phyloP scores from a whole-genome alignment of 2,797 vertebrate species.

The Clarias fuscus region DNA sequence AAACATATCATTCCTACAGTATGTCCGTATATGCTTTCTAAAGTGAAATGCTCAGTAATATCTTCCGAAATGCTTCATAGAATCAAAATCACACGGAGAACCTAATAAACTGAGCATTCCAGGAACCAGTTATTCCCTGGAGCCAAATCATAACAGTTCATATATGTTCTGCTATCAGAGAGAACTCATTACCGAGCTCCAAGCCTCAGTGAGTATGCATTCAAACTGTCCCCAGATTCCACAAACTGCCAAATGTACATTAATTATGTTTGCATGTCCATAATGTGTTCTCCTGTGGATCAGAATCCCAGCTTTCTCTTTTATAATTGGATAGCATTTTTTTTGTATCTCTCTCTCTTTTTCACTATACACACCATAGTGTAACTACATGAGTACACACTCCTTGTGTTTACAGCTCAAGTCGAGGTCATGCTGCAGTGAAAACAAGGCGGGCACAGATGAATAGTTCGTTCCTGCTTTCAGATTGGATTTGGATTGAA shows the following conservation, averaged over 20 bases:
- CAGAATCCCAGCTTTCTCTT: not conserved
- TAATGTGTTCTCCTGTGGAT: conserved; percentile 5
- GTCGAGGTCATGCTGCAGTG: conserved; percentile 20
- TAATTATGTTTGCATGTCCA: not conserved
- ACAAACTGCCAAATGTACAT: not conserved
- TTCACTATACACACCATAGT: not conserved
- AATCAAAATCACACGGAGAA: not conserved
- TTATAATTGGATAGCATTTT: not conserved
- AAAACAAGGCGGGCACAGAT: not conserved
- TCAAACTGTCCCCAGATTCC: not conserved
- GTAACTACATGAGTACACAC: not conserved
- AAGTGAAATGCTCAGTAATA: not conserved
- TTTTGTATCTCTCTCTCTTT: not conserved
- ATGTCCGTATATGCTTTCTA: not conserved
- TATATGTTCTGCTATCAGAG: not conserved
- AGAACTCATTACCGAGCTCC: conserved; percentile 18
- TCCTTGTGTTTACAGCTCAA: not conserved
- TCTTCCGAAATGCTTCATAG: not conserved
- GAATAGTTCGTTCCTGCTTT: conserved; percentile 13
- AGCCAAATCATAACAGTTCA: not conserved
- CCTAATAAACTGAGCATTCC: not conserved
- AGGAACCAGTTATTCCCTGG: not conserved
- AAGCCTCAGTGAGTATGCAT: not conserved
- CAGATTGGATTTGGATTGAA: conserved; percentile 26
- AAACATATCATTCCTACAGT: not conserved